These are phyloP conservation scores for Drosophila rufa DNA, from an alignment of 1,140 invertebrate genomes.

Conservation along the genomic window DNA sequence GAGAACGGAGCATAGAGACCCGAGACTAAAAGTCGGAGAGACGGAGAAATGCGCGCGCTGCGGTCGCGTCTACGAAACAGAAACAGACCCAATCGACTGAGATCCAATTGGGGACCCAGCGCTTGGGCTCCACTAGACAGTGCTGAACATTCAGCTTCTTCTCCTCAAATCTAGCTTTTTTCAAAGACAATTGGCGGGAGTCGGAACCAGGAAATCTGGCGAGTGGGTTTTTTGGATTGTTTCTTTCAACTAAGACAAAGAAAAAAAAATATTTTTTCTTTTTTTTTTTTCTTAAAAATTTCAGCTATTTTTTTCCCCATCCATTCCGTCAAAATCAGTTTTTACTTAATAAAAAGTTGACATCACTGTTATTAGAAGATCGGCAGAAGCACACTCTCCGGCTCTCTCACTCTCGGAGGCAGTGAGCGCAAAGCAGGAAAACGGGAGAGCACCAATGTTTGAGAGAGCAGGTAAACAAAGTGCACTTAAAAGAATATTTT, in stretches of 20 bases:
- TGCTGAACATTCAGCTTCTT: no score
- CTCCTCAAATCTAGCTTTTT: no score
- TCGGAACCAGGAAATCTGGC: no score
- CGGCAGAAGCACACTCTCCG: constrained; percentile 5
- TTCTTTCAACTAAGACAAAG: no score
- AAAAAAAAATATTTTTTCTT: no score
- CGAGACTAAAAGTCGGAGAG: constrained; percentile 10
- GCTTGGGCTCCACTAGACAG: constrained; percentile 42
- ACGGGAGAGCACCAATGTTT: background rate
- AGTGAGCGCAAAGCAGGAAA: constrained; percentile 12
- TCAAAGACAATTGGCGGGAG: no score
- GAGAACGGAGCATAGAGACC: constrained; percentile 13
- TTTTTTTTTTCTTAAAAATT: no score
- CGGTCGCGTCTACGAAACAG: constrained; percentile 43
- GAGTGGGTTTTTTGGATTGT: no score
- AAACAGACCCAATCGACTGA: constrained; percentile 74
- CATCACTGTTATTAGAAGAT: constrained; percentile 28
- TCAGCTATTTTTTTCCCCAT: no score
- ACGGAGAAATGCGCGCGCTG: constrained; percentile 36
- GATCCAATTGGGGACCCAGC: constrained; percentile 53
- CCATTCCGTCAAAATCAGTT: no score
- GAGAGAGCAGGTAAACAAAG: constrained; percentile 40
- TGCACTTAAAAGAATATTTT: constrained; percentile 20
- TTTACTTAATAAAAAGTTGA: no score
- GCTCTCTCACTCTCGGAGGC: constrained; percentile 3